Conservation (phyloP, 2,113 vertebrate genomes). For the Chloebia gouldiae region DNA sequence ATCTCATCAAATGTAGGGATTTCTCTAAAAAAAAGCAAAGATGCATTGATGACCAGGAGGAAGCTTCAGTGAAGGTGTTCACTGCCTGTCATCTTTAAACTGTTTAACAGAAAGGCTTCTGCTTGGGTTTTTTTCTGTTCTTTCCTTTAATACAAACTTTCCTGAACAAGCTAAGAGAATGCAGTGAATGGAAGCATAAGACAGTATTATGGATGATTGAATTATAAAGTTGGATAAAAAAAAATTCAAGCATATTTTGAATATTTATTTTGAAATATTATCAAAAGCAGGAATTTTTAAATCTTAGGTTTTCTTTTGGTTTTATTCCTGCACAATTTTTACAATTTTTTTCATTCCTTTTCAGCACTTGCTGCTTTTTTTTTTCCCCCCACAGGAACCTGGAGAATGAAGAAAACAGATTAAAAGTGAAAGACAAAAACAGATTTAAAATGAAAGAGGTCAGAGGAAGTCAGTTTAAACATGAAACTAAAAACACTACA, state of each 20-base stretch:
- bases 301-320: background rate
- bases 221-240: background rate
- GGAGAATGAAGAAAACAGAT: background rate
- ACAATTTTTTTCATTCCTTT: background rate
- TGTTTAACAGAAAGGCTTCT: background rate
- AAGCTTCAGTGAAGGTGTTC: background rate
- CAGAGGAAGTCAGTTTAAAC: background rate
- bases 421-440: background rate
- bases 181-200: background rate
- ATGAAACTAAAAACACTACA: background rate
- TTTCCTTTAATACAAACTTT: background rate
- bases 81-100: background rate
- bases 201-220: background rate
- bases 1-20: background rate
- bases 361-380: background rate
- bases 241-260: background rate
- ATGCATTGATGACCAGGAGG: background rate
- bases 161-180: background rate
- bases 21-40: background rate
- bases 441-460: conserved; percentile 5
- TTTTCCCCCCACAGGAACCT: background rate
- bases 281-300: background rate
- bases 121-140: background rate
- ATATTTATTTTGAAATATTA: background rate
- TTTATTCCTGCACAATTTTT: background rate